A percentile compares a stretch with the other conserved stretches of the same genome.
phyloP scores from a whole-genome alignment of 2,888 invertebrate genomes.

The Dolichopus griseipennis region DNA sequence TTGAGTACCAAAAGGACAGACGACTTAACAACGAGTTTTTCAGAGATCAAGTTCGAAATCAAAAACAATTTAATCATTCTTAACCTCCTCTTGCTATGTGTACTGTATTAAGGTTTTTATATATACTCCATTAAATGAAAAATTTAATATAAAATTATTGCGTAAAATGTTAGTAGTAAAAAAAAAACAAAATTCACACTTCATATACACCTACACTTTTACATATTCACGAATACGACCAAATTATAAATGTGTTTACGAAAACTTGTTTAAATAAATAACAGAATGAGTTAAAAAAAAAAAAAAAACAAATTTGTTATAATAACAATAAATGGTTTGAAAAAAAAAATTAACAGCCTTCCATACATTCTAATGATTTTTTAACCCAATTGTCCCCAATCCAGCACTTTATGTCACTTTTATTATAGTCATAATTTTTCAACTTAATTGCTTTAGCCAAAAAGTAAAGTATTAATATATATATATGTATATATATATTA shows the following conservation, averaged over 20 bases:
- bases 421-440: conserved; percentile 11
- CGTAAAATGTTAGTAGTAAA: too few relatives aligned
- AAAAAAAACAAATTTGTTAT: not conserved
- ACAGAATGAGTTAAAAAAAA: not conserved
- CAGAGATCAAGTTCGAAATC: too few relatives aligned
- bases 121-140: too few relatives aligned
- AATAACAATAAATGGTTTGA: not conserved
- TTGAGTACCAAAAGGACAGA: too few relatives aligned
- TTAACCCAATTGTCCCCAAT: not conserved
- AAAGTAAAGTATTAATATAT: not conserved
- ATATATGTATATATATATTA: too few relatives aligned
- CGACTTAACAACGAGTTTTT: too few relatives aligned
- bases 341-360: not conserved
- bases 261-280: not conserved
- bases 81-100: too few relatives aligned
- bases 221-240: not conserved
- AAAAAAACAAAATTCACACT: not conserved
- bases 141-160: too few relatives aligned
- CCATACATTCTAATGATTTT: not conserved
- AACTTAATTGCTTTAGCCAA: conserved; percentile 11
- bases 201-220: not conserved
- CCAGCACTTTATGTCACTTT: conserved; percentile 1
- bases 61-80: too few relatives aligned
- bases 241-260: too few relatives aligned
- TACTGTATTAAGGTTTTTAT: too few relatives aligned